Evolutionary conservation across 2,888 invertebrate genomes (phyloP).

Genomic region (Lasioglossum pauxillum): DNA sequence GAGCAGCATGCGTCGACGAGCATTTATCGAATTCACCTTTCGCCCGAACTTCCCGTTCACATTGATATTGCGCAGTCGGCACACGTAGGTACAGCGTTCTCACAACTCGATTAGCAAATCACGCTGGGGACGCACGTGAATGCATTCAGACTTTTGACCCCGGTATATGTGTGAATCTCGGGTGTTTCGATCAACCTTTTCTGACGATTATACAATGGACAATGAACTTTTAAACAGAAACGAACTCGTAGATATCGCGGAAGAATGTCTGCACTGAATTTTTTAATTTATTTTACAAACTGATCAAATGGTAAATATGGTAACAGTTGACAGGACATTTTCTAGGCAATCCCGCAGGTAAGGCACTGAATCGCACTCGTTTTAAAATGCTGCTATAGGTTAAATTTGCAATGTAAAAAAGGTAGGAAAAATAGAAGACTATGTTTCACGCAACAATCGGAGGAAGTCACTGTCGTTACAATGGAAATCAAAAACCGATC

Average conservation of each 20-base stretch:
- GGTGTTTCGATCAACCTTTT: too few relatives aligned
- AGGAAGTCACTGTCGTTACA: not conserved
- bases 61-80: not conserved
- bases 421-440: not conserved
- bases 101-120: constrained; percentile 2
- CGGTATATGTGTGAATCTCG: not conserved
- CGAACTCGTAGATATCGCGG: not conserved
- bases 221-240: not conserved
- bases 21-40: not conserved
- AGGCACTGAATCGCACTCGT: not conserved
- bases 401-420: not conserved
- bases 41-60: not conserved
- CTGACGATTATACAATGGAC: not conserved
- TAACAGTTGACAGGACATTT: not conserved
- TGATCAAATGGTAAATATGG: not conserved
- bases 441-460: not conserved
- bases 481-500: not conserved
- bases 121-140: not conserved
- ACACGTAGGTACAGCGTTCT: not conserved
- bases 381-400: not conserved
- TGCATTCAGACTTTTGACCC: not conserved
- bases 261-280: not conserved
- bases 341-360: not conserved
- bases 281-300: not conserved
- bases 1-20: constrained; percentile 3